Evolutionary conservation across 2,113 vertebrate species (phyloP), one percentile per base, ranked within the genome.

Genomic region (Silurus asotus): DNA sequence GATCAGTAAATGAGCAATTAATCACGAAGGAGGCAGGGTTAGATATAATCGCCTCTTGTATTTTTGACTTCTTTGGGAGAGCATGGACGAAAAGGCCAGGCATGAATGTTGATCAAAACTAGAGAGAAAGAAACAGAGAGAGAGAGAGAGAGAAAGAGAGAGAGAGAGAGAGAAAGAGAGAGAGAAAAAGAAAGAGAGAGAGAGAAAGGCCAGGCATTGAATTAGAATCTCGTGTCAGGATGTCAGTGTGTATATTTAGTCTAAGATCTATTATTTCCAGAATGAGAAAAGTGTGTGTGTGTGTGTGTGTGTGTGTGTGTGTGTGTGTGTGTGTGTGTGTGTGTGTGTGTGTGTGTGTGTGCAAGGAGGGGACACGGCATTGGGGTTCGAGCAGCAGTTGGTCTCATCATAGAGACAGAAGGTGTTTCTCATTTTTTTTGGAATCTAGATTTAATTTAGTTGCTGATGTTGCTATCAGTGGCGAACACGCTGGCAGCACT

Each of bases 361-460:
- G n/a, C 19, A 49, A 23, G 55, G 5, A 15, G 55, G 53, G 53
- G 19, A 61, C 55, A 59, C 55, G 17, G 20, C 8, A 37, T 45
- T 53, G 45, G 28, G 55, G 76, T 84, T 70, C 72, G 62, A 64
- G 13, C 67, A 64, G 88, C 85, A 85, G 84, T 89, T 87, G 88
- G 90, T 88, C 89, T 92, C 91, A 81, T 89, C 88, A 87, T 85
- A 86, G 84, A 84, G 89, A 81, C 83, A 86, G 84, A 70, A 84
- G 88, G 69, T 87, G 78, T 72, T 81, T 84, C 78, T 88, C 83
- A 83, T 89, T 83, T 37, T 37, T 37, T 87, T 89, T 85, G 89
- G 88, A 89, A 92, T 92, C 91, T 92, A 92, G 91, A 92, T 92
- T 92, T 91, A 92, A 92, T 92, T 91, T 91, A 91, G 91, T 88